Base-by-base conservation (phyloP, 2,797 vertebrate species). In the Scarus forsteni region DNA sequence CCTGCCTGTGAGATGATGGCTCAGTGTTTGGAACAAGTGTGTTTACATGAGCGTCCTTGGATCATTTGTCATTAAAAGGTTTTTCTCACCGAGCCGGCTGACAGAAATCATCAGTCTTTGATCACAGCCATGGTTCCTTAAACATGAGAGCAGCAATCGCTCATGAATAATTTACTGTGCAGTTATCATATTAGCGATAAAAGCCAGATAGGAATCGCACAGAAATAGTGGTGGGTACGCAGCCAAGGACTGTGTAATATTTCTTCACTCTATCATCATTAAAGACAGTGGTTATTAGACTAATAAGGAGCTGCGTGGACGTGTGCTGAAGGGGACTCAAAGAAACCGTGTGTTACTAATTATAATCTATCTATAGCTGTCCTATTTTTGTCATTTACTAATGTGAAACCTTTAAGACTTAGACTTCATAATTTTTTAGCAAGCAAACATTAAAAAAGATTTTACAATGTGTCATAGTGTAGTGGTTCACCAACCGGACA, bases 111-210 rank as follows among this genome's bases (percentile, higher is more conserved):
- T 49, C 45, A 11, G 48, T 76, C 75, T 86, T 79, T 82, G 83
- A 88, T 88, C 73, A 69, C 73, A 66, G 77, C 60, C 49, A 59
- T 40, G 84, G 58, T 75, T 85, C 59, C 73, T 85, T 83, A 75
- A 79, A 85, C 80, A 85, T 72, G 52, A 83, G 75, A 79, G 76
- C 80, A 80, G 73, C 38, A 36, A 74, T 65, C 51, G 48, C 62
- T 69, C 62, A 67, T 92, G 86, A 92, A 93, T 93, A 88, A 92
- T 93, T 90, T 65, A 87, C 84, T 82, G 51, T 70, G 61, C 74
- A 77, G 85, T 89, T 92, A 89, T 90, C 78, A 75, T 83, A 89
- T 91, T 87, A 90, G 74, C 71, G 81, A 85, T 80, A 81, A 82
- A 85, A 84, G 67, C 74, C 51, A 73, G 68, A 70, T 60, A 69